These are phyloP conservation scores for Cercocebus atys DNA, from an alignment of 2,113 vertebrate genomes.

Conservation along the genomic window DNA sequence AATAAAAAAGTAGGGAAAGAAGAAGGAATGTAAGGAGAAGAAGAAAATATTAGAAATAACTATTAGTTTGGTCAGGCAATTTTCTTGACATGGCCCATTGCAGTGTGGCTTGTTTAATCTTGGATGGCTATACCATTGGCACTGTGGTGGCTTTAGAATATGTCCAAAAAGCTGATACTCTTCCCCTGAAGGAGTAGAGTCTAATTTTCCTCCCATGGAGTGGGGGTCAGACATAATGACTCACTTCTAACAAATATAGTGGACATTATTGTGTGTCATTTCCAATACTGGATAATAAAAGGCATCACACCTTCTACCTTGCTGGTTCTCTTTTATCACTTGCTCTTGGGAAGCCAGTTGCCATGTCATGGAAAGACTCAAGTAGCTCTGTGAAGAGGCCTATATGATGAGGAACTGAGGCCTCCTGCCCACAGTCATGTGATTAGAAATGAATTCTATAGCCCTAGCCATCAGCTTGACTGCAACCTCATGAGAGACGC, in stretches of 20 bases:
- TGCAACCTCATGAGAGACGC: not conserved
- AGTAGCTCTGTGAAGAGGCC: too few relatives aligned
- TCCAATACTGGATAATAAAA: not conserved
- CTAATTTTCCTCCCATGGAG: not conserved
- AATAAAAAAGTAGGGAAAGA: not conserved
- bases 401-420: not conserved
- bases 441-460: not conserved
- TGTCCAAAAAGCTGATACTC: not conserved
- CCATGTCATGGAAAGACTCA: not conserved
- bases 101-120: not conserved
- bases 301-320: too few relatives aligned
- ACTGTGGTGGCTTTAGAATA: not conserved
- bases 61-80: not conserved
- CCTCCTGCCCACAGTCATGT: not conserved
- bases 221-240: too few relatives aligned
- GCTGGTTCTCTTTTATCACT: not conserved
- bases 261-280: not conserved
- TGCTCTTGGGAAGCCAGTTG: not conserved
- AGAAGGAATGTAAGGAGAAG: not conserved
- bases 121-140: not conserved
- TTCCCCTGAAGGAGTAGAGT: not conserved
- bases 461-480: not conserved
- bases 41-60: not conserved
- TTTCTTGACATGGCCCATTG: not conserved
- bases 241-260: not conserved